A percentile compares a stretch with the other conserved stretches of the same genome.
phyloP scores from a whole-genome alignment of 2,113 vertebrate species.

The Brachyistius frenatus region DNA sequence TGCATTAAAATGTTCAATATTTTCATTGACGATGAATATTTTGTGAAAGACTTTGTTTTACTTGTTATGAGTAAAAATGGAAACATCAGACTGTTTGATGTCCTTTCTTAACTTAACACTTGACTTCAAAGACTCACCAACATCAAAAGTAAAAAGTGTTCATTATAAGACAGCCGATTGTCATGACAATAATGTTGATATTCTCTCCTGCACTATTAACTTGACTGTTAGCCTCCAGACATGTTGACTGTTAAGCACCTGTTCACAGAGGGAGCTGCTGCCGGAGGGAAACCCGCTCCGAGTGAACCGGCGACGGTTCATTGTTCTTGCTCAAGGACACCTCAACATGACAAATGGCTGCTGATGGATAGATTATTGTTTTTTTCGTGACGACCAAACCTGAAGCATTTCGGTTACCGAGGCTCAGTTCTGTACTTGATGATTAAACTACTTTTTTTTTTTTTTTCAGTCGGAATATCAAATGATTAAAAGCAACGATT shows the following conservation, averaged over 20 bases:
- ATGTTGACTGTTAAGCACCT: background rate
- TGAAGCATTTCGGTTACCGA: constrained; percentile 10
- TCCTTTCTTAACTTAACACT: background rate
- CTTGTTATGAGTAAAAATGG: no score
- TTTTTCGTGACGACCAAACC: constrained; percentile 13
- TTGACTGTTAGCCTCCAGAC: constrained; percentile 14
- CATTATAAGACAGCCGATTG: background rate
- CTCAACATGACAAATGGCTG: constrained; percentile 30
- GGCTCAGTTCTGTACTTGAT: constrained; percentile 2
- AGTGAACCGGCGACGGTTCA: constrained; percentile 1
- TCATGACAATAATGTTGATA: background rate
- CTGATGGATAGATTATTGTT: constrained; percentile 35
- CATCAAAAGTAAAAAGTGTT: background rate
- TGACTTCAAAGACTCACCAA: background rate
- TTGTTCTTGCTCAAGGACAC: constrained; percentile 30
- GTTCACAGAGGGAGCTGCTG: background rate
- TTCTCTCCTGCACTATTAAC: constrained; percentile 17
- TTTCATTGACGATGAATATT: background rate
- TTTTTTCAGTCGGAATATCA: constrained; percentile 55
- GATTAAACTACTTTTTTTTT: constrained; percentile 14
- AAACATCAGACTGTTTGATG: background rate
- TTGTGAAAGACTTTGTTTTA: background rate
- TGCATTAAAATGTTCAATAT: background rate
- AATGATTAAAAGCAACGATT: constrained; percentile 72
- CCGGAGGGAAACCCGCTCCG: background rate